Evolutionary conservation across 2,797 vertebrate genomes (phyloP), one percentile per base, ranked within the genome.

Genomic region (Chromis chromis): DNA sequence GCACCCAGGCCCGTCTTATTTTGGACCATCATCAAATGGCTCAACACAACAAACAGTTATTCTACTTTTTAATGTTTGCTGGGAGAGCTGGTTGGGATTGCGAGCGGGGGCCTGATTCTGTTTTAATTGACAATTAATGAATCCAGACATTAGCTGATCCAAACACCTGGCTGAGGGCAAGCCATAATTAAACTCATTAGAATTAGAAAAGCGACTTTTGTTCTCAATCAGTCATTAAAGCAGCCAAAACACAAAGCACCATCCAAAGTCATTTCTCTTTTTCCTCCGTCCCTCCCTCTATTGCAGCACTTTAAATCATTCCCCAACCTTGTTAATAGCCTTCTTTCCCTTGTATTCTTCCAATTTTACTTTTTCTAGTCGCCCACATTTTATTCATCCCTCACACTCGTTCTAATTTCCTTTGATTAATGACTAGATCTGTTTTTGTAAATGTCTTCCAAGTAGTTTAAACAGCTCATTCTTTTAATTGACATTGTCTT

Each of bases 101-200:
- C 40, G 67, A 83, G 39, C 55, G 28, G 57, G 79, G 24, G 44
- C 75, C 72, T 68, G 67, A 86, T 79, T 83, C 48, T 4, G 2
- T 73, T 89, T 88, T 90, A 91, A 90, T 90, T 82, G 87, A 87
- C 83, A 88, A 85, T 88, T 90, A 90, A 90, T 90, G 82, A 84
- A 89, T 85, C 44, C 64, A 84, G 78, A 83, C 86, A 89, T 88
- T 82, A 88, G 85, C 88, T 60, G 75, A 79, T 83, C 70, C 76
- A 62, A 76, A 83, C 87, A 89, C 86, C 86, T 89, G 87, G 81
- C 78, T 80, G 36, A 86, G 82, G 84, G 66, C 70, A 36, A 73
- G 73, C 62, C 81, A 66, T 90, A 84, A 89, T 91, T 90, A 90
- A 90, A 89, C 78, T 89, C 85, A 89, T 91, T 83, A 90, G 81